Base-by-base conservation (phyloP, 2,888 invertebrate genomes). In the Dolichomitus sp. region DNA sequence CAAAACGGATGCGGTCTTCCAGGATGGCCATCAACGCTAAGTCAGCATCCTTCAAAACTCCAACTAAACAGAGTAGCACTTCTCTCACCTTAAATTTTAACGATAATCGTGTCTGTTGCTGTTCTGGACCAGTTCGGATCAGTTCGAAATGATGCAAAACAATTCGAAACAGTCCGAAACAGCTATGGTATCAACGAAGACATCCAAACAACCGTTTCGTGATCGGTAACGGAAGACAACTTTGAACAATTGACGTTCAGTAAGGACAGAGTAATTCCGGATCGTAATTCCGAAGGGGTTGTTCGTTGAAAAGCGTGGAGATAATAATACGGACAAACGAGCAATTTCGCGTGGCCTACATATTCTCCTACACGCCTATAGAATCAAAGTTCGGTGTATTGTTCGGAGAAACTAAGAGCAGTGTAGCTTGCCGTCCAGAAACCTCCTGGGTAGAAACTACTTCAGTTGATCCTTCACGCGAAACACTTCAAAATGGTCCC, bases 261-360 rank as follows among this genome's bases (percentile, higher is more conserved):
- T 50, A 66, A 50, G 30, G 50, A 7, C 17, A 66, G 37, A 52
- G 52, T 52, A 52, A 68, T 37, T 52, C 14, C 30, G 12, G 19
- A 50, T 68, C 52, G 52, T 37, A 50, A 50, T 68, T 68, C 33
- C 50, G 37, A 11, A n/a, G 5, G 14, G 17, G 37, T n/a, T 37
- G 12, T 52, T 52, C 37, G 50, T 45, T 19, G 11, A 12, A 14
- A 37, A 50, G n/a, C 17, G 17, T 33, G 14, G 14, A 17, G 50
- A 68, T 68, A 52, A 68, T 17, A 52, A 33, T 45, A 33, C 50
- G 33, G 17, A 68, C 50, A 30, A 68, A 1, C 52, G 50, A 68
- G 50, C 37, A 52, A 68, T 68, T 19, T 50, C 30, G 17, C 6
- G 27, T 65, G 45, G 17, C 27, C 45, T 45, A 50, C 17, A 45